Conservation (phyloP, 2,113 vertebrate species). For the Dasyprocta punctata region DNA sequence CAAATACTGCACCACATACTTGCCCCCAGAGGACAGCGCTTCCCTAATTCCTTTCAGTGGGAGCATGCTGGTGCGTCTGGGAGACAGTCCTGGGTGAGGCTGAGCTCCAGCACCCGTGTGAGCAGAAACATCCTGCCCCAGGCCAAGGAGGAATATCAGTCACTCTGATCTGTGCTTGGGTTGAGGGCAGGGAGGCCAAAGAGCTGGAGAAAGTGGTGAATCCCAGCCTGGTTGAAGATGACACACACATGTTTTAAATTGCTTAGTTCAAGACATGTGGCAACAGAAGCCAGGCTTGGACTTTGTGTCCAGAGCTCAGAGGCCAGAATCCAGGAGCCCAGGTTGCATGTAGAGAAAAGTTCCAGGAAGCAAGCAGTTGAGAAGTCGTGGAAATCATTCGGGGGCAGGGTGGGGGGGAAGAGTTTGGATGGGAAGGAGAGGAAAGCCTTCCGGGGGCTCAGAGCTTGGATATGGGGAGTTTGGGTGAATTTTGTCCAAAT, state of each 20-base stretch:
- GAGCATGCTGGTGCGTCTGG: background rate
- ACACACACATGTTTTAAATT: background rate
- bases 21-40: no score
- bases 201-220: background rate
- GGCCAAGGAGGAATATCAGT: background rate
- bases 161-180: background rate
- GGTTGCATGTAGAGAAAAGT: background rate
- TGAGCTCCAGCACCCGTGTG: background rate
- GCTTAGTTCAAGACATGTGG: background rate
- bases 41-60: background rate
- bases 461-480: background rate
- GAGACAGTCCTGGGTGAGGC: background rate
- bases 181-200: background rate
- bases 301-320: background rate
- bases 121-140: background rate
- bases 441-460: background rate
- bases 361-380: background rate
- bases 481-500: background rate
- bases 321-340: background rate
- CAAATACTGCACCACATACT: fast-evolving
- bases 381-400: background rate
- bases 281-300: fast-evolving
- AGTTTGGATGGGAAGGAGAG: background rate
- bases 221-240: background rate
- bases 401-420: background rate